phyloP scores from a whole-genome alignment of 2,113 vertebrate genomes.

The Halichoeres trimaculatus region DNA sequence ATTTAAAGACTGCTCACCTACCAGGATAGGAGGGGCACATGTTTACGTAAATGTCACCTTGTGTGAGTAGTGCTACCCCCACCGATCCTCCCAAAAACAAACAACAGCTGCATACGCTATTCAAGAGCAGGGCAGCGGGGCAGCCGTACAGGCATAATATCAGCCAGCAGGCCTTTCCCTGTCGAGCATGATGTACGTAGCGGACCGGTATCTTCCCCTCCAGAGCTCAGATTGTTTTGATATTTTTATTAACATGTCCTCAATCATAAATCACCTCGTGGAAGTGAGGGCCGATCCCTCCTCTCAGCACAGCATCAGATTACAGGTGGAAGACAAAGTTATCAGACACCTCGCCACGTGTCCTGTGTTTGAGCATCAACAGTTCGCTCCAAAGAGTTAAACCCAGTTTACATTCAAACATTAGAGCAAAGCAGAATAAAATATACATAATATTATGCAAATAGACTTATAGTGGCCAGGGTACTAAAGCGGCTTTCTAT shows the following conservation, averaged over 20 bases:
- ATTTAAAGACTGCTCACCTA: conserved; percentile 32
- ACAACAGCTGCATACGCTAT: conserved; percentile 68
- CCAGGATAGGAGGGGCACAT: conserved; percentile 18
- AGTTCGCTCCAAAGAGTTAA: conserved; percentile 31
- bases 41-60: conserved; percentile 77
- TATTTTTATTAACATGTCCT: conserved; percentile 87
- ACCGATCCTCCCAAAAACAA: conserved; percentile 49
- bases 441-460: conserved; percentile 79
- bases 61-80: conserved; percentile 51
- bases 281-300: conserved; percentile 72
- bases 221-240: conserved; percentile 86
- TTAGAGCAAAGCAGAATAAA: conserved; percentile 54
- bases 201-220: conserved; percentile 77
- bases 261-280: conserved; percentile 85
- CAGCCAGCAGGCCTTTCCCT: conserved; percentile 56
- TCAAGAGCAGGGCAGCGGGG: conserved; percentile 45
- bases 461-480: conserved; percentile 29
- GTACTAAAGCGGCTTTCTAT: conserved; percentile 52
- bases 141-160: conserved; percentile 62
- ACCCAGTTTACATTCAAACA: conserved; percentile 53
- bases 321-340: conserved; percentile 80
- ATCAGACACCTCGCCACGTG: conserved; percentile 72
- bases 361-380: conserved; percentile 55
- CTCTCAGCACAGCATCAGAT: conserved; percentile 77
- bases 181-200: conserved; percentile 85